A percentile compares a stretch with the other conserved stretches of the same genome.
Conservation (phyloP, 1,140 invertebrate species). For the Drosophila seguyi region DNA sequence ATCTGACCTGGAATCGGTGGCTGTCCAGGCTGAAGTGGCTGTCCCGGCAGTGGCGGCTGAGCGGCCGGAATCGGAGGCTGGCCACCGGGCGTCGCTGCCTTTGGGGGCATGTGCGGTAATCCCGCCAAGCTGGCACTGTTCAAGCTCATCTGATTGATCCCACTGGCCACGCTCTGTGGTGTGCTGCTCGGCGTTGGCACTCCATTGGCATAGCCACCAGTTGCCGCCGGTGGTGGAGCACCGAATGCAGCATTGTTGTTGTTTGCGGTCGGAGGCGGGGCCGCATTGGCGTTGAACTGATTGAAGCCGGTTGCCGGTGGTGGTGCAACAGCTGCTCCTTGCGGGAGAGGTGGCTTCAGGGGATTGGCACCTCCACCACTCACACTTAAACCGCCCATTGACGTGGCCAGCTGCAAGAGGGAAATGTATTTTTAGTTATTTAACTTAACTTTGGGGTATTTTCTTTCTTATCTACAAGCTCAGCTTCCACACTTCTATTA, state of each 20-base stretch:
- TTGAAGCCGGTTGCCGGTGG: slow-evolving; percentile 49
- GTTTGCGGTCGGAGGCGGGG: slow-evolving; percentile 37
- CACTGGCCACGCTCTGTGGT: slow-evolving; percentile 64
- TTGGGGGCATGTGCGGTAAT: slow-evolving; percentile 77
- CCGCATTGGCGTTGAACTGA: slow-evolving; percentile 63
- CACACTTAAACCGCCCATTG: slow-evolving; percentile 74
- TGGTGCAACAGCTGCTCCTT: slow-evolving; percentile 21
- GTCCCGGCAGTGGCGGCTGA: slow-evolving; percentile 19
- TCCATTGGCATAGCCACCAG: slow-evolving; percentile 66
- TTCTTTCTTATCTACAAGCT: slow-evolving; percentile 29
- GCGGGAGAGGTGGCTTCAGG: slow-evolving; percentile 59
- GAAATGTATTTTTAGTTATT: slow-evolving; percentile 24
- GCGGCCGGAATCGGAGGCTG: slow-evolving; percentile 26
- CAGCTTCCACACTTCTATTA: slow-evolving; percentile 21
- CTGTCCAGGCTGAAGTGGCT: slow-evolving; percentile 23
- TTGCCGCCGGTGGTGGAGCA: slow-evolving; percentile 20
- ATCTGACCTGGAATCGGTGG: slow-evolving; percentile 22
- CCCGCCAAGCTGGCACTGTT: slow-evolving; percentile 75
- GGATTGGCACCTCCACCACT: slow-evolving; percentile 55
- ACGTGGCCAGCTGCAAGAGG: slow-evolving; percentile 66
- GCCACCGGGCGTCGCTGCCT: slow-evolving; percentile 37
- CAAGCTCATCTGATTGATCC: slow-evolving; percentile 78
- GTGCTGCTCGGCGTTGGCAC: slow-evolving; percentile 40
- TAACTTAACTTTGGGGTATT: slow-evolving; percentile 21
- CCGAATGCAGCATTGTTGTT: slow-evolving; percentile 72